Base-by-base conservation (phyloP, 2,888 invertebrate genomes). In the Biston stratarius region DNA sequence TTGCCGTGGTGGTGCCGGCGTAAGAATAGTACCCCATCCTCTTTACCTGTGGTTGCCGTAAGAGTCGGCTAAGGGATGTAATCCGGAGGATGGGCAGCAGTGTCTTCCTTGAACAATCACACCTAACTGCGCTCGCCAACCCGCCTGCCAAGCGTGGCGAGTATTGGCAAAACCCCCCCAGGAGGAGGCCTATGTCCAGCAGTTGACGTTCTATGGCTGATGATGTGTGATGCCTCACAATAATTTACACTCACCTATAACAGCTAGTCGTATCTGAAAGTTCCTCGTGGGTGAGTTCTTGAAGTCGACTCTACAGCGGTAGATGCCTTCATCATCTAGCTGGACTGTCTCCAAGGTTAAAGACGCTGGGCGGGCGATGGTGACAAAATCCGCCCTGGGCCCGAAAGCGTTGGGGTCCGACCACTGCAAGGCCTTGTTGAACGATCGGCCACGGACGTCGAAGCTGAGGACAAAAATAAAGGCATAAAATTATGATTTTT, bases 231-330 rank as follows among this genome's bases (percentile, higher is more conserved):
- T n/a, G n/a, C n/a, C 24, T 24, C 1, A 24, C 3, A 2, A 12
- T 5, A 10, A 42, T 33, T 33, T n/a, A 33, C 0, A 95, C 97
- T 96, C 89, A 98, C 98, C 97, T 86, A 98, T 97, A 82, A 98
- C 97, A 84, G 97, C 97, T 75, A 98, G 95, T 82, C 97, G 97
- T 90, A 98, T 97, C 82, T 97, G 96, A 87, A 97, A 97, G 90
- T 97, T 98, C 77, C 97, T 95, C 42, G 98, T 98, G 48, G 98
- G 97, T 6, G 97, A 97, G 84, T 97, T 97, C 81, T 97, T 96
- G 89, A 98, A 98, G 92, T 98, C 98, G 56, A 98, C 98, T 67
- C 98, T 94, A 88, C 98, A 98, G 76, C 98, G 95, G 90, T 98
- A 98, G 63, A 95, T 92, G 62, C 98, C 98, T 82, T 98, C 98